Base-by-base conservation (phyloP, 2,888 invertebrate species). In the Blomia tropicalis region DNA sequence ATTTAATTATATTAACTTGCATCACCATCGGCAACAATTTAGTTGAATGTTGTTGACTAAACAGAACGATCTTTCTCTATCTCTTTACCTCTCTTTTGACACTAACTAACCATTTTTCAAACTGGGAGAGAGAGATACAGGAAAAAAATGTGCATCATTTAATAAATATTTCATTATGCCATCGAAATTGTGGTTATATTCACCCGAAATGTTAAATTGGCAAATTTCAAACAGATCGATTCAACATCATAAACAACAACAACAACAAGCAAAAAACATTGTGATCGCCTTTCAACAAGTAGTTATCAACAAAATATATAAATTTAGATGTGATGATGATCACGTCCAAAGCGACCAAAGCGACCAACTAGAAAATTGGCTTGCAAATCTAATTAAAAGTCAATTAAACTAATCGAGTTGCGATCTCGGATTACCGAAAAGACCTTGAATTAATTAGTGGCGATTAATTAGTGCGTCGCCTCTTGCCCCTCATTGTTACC, bases 351-450 rank as follows among this genome's bases (percentile, higher is more conserved):
- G 22, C 51, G 41, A n/a, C 41, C n/a, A 41, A 41, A 41, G 41
- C n/a, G n/a, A n/a, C 22, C 7, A 47, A 47, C n/a, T 47, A n/a
- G 7, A 11, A 11, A n/a, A 47, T 47, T 47, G 51, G 7, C 51
- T 47, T 7, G 51, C 51, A 47, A 47, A 47, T 47, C 51, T 47
- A 47, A 47, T 47, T 47, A 47, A 47, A 47, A 47, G 51, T 27
- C 51, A 47, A 47, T 47, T 47, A 25, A 47, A 47, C n/a, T 47
- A 25, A 47, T 47, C 51, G 27, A 47, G n/a, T 22, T 47, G 51
- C 27, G 7, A 47, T 47, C 51, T 47, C 51, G n/a, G 51, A 47
- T 47, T 47, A 47, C 51, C 7, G 51, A n/a, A 25, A 47, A 41
- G n/a, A 47, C 51, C 51, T 47, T 47, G 51, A 47, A 47, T 47